Base-by-base conservation (phyloP, 2,797 vertebrate genomes). In the Chlorospingus flavigularis region DNA sequence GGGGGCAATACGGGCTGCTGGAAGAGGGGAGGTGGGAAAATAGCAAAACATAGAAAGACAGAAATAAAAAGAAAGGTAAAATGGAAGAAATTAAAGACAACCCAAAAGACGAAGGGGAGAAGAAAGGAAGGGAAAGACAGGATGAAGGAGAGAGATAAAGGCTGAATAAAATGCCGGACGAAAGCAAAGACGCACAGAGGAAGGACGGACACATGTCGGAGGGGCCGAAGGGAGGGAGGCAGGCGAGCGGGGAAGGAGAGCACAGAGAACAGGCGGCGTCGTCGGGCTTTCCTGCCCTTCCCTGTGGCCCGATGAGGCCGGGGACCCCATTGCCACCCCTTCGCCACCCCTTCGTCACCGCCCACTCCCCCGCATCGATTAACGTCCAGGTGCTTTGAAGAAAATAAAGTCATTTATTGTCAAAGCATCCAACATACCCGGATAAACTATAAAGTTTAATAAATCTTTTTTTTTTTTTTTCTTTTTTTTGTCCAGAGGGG, bases 381-480 rank as follows among this genome's bases (percentile, higher is more conserved):
- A 95, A 98, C 86, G 86, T 94, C 81, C 94, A 95, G 88, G 90
- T 97, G 97, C 96, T 98, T 97, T 97, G 98, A 97, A 99, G 99
- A 99, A 99, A 99, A 99, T 99, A 99, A 99, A 99, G 98, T 99
- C 98, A 99, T 99, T 99, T 99, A 99, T 99, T 99, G 99, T 99
- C 98, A 99, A 99, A 99, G 99, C 99, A 99, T 99, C 98, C 99
- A 99, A 99, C 99, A 99, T 99, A 99, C 98, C 98, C 98, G 97
- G 98, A 99, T 99, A 99, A 99, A 99, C 99, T 99, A 99, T 99
- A 98, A 98, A 99, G 99, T 99, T 98, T 98, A 99, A 98, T 99
- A 99, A 98, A 99, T 99, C 98, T 98, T 98, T 73, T 71, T 68
- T 78, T 97, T 86, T 51, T 17, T 23, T 16, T 57, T n/a, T n/a